Percentiles rank a stretch among this genome's conserved stretches.
phyloP scores from a whole-genome alignment of 2,888 invertebrate genomes.

The Athalia rosae region DNA sequence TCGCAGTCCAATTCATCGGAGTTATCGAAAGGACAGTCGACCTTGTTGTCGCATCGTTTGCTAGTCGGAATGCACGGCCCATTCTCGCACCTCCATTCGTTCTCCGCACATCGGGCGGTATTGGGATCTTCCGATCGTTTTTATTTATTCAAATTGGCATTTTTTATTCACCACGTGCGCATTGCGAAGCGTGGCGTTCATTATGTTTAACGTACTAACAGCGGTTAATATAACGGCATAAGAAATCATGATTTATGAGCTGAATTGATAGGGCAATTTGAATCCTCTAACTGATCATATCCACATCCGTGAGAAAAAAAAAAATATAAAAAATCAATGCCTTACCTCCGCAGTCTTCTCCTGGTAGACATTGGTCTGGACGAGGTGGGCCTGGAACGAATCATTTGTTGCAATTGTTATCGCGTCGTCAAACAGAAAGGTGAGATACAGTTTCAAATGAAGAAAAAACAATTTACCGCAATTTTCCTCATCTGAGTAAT shows the following conservation, averaged over 20 bases:
- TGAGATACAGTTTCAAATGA: not conserved
- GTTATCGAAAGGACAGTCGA: conserved; percentile 86
- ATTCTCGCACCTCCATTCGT: conserved; percentile 83
- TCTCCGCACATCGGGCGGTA: conserved; percentile 69
- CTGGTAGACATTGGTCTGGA: not conserved
- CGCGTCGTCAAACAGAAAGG: too few relatives aligned
- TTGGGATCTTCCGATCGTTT: conserved; percentile 1
- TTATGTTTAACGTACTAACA: too few relatives aligned
- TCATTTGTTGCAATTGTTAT: too few relatives aligned
- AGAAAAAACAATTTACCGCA: conserved; percentile 59
- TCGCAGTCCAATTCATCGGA: conserved; percentile 88
- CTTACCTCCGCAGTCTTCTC: not conserved
- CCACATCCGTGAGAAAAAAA: not conserved
- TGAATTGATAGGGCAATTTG: too few relatives aligned
- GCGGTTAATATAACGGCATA: too few relatives aligned
- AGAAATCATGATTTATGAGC: not conserved
- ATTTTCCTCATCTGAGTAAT: conserved; percentile 73
- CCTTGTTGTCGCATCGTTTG: conserved; percentile 81
- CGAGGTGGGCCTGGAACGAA: too few relatives aligned
- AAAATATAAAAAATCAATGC: not conserved
- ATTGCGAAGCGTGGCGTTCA: not conserved
- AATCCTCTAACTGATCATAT: not conserved
- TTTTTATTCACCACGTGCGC: not conserved
- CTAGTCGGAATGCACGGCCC: conserved; percentile 83
- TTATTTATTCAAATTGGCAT: not conserved